These are phyloP conservation scores for Eupsilia transversa DNA, from an alignment of 2,888 invertebrate genomes.

Conservation along the genomic window DNA sequence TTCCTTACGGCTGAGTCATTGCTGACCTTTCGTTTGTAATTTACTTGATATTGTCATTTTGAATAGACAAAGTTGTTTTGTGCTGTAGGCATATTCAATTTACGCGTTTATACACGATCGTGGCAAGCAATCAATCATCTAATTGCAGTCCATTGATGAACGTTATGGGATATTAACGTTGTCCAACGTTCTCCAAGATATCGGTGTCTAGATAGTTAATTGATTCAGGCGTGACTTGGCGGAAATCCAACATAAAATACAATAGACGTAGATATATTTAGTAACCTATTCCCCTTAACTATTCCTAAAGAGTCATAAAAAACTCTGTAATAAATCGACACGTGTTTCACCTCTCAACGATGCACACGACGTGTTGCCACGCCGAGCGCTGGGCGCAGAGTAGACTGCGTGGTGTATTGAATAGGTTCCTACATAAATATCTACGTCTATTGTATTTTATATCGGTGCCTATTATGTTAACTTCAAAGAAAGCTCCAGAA, in stretches of 20 bases:
- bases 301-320: too few species aligned
- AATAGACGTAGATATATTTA: too few species aligned
- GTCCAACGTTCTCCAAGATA: neutral
- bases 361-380: too few species aligned
- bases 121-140: constrained; percentile 20
- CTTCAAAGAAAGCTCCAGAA: neutral
- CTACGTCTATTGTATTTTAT: too few species aligned
- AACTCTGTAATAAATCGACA: too few species aligned
- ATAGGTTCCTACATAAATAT: too few species aligned
- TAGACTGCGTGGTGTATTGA: too few species aligned
- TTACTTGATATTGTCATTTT: constrained; percentile 30
- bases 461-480: neutral
- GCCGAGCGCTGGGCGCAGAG: too few species aligned
- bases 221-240: too few species aligned
- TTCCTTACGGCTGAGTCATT: constrained; percentile 49
- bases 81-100: constrained; percentile 23
- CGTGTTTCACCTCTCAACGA: too few species aligned
- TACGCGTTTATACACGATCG: neutral
- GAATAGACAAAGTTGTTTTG: constrained; percentile 9
- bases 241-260: too few species aligned
- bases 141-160: neutral
- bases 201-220: neutral
- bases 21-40: constrained; percentile 48
- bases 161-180: neutral
- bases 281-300: too few species aligned